Conservation (phyloP, 2,113 vertebrate genomes). For the human region GRCh38 chr4:40350501-40351000, state of each 20-base stretch:
- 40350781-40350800: not conserved
- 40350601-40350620: not conserved
- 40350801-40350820: slow-evolving; percentile 11
- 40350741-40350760: not conserved
- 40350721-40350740: not conserved
- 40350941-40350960: not conserved
- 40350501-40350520: not conserved
- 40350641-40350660: not conserved
- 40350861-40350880: not conserved
- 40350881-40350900: not conserved
- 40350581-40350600: not conserved
- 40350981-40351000: too few relatives aligned
- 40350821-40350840: not conserved
- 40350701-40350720: too few relatives aligned
- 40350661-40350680: slow-evolving; percentile 12
- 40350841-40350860: not conserved
- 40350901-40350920: not conserved
- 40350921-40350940: not conserved
- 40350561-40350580: not conserved
- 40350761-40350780: not conserved
- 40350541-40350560: not conserved
- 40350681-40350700: not conserved
- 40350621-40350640: not conserved
- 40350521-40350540: not conserved
- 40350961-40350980: not conserved